Conservation (phyloP, 92 coral and sea anemone species). For the Zoanthus gigantus region DNA sequence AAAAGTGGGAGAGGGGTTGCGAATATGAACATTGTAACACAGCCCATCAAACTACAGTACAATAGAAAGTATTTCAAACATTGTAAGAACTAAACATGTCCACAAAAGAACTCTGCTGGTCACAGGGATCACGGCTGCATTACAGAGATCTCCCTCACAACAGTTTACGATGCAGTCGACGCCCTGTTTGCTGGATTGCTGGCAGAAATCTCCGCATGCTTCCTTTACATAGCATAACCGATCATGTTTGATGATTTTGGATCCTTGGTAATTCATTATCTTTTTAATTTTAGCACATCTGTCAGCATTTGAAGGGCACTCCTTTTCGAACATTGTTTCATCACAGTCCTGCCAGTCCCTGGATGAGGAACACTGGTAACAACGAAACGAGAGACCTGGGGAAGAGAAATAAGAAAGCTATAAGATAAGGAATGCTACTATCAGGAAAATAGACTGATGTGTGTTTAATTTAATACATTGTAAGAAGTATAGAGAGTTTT, state of each 20-base stretch:
- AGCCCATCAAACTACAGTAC: not conserved
- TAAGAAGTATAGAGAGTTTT: no score
- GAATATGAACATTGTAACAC: no score
- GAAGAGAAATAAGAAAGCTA: not conserved
- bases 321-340: constrained; percentile 3
- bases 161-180: constrained; percentile 17
- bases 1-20: no score
- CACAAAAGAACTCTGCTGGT: constrained; percentile 5
- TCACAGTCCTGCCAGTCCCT: constrained; percentile 48
- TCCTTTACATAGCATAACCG: constrained; percentile 46
- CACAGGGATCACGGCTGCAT: not conserved
- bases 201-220: constrained; percentile 51
- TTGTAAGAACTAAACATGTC: constrained; percentile 13
- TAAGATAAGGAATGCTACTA: not conserved
- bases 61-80: not conserved
- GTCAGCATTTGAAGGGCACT: constrained; percentile 50
- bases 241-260: constrained; percentile 25
- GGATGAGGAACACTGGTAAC: constrained; percentile 38
- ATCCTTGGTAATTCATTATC: constrained; percentile 21
- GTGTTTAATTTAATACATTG: no score
- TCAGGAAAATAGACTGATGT: no score
- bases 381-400: constrained; percentile 22
- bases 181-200: constrained; percentile 13
- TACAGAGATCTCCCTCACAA: constrained; percentile 45
- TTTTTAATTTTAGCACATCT: constrained; percentile 47